phyloP scores from a whole-genome alignment of 2,888 invertebrate species.

The Schizotus pectinicornis region DNA sequence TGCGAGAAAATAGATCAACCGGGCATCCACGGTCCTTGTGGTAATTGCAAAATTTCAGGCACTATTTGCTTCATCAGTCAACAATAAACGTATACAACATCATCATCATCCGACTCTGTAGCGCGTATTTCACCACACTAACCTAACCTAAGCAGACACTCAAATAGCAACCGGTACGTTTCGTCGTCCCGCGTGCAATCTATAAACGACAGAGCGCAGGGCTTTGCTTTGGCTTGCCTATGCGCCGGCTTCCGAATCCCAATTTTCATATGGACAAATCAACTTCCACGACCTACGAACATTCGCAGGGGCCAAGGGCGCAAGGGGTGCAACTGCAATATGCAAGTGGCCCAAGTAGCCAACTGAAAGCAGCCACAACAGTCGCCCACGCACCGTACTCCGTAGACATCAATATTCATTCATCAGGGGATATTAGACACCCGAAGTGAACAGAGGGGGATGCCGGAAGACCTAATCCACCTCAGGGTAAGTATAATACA shows the following conservation, averaged over 20 bases:
- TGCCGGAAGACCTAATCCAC: no score
- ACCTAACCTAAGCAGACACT: conserved; percentile 43
- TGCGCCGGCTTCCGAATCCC: conserved; percentile 26
- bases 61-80: conserved; percentile 3
- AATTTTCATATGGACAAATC: conserved; percentile 13
- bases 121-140: conserved; percentile 40
- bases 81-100: not conserved
- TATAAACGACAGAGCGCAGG: conserved; percentile 26
- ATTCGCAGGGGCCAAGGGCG: conserved; percentile 1
- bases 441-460: no score
- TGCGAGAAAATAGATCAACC: not conserved
- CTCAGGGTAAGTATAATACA: no score
- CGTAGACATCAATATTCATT: no score
- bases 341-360: no score
- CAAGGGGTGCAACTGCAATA: no score
- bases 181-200: conserved; percentile 27
- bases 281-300: no score
- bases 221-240: conserved; percentile 7
- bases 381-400: no score
- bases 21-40: no score
- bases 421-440: no score
- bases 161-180: conserved; percentile 26
- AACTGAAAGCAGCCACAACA: no score
- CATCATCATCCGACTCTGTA: conserved; percentile 2
- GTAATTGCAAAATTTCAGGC: not conserved